Evolutionary conservation across 1,140 invertebrate genomes (phyloP), one percentile per base, ranked within the genome.

Genomic region (Onthophagus taurus): DNA sequence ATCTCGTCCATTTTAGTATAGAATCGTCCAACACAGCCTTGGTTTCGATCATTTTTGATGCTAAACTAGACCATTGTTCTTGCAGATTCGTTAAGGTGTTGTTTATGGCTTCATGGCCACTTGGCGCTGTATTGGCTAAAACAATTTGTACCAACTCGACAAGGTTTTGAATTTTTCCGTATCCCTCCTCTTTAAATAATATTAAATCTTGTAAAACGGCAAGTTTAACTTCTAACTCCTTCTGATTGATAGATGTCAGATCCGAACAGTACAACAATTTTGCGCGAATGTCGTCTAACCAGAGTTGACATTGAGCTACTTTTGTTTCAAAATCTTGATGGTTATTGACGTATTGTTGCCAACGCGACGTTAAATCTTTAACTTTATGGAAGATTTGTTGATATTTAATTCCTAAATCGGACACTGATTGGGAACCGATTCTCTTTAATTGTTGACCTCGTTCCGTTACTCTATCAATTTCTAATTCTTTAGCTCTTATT

Each of bases 391-490:
- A 84, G 36, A 95, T 74, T 52, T 89, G 82, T 64, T 94, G 90
- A 60, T 95, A 95, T 65, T 91, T 92, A 0, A 87, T 75, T 11
- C 84, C 83, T 2, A 96, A 63, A 61, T 96, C 91, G 7, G 86
- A 86, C 42, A 91, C 81, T n/a, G n/a, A n/a, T 55, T 88, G 82
- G 0, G 80, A 81, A 33, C 72, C 79, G 7, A 31, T 33, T 51
- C 85, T 86, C 35, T 87, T 78, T 2, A 93, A 61, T 44, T 84
- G 76, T 60, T 96, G 89, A 4, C 87, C 86, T 50, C 83, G 81
- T 64, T 97, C 92, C 12, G 85, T 92, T 0, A 95, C 81, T 35
- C 83, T 80, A 57, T 97, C 92, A 45, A 96, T 89, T 68, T 96
- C 91, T 19, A 92, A 63, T 69, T 95, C 90, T 60, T 92, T 91